Evolutionary conservation across 2,888 invertebrate species (phyloP).

Genomic region (Dryadula phaetusa): DNA sequence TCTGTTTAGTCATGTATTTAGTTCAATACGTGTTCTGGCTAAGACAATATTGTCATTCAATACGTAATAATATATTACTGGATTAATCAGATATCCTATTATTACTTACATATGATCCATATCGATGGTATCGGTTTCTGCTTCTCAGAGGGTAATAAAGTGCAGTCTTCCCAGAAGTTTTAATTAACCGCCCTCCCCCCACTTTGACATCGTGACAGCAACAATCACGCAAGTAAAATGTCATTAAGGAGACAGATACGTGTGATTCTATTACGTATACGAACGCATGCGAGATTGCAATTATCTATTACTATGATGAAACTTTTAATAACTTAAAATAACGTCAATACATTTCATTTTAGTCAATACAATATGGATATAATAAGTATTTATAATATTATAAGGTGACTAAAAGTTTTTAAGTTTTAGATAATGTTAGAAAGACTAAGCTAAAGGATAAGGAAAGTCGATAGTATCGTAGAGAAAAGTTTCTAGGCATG

Average conservation of each 20-base stretch:
- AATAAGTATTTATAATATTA: too few species aligned
- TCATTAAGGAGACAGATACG: conserved; percentile 71
- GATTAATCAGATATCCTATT: conserved; percentile 46
- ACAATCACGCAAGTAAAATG: conserved; percentile 77
- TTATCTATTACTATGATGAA: conserved; percentile 9
- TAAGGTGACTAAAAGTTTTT: too few species aligned
- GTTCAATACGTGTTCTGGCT: conserved; percentile 48
- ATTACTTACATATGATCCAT: conserved; percentile 28
- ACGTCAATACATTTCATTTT: too few species aligned
- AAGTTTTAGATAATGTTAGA: too few species aligned
- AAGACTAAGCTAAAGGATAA: too few species aligned
- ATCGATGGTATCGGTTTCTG: conserved; percentile 28
- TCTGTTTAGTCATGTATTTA: conserved; percentile 51
- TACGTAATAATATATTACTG: conserved; percentile 44
- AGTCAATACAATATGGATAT: too few species aligned
- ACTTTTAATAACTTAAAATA: background rate
- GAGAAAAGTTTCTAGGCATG: too few species aligned
- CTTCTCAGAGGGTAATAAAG: conserved; percentile 32
- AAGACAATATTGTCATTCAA: conserved; percentile 50
- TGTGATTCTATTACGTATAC: conserved; percentile 55
- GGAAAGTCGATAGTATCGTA: too few species aligned
- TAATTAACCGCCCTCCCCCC: conserved; percentile 58
- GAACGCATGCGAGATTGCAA: conserved; percentile 27
- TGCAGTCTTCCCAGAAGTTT: conserved; percentile 49
- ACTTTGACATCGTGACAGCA: conserved; percentile 66